Percentiles rank a stretch among this genome's conserved stretches.
phyloP scores from a whole-genome alignment of 1,140 invertebrate species.

The Cephus cinctus region DNA sequence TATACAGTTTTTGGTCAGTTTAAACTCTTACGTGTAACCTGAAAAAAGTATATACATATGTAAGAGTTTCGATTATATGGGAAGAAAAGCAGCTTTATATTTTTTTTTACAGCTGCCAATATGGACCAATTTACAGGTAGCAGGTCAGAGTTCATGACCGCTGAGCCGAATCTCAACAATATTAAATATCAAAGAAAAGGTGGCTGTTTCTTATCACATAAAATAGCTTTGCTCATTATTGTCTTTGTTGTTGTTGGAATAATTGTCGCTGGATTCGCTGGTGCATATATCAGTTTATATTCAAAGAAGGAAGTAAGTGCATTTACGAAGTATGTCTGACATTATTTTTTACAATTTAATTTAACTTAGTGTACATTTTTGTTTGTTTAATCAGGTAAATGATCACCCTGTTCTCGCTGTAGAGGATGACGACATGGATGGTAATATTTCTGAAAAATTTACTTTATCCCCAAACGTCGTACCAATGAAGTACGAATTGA shows the following conservation, averaged over 20 bases:
- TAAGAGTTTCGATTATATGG: no score
- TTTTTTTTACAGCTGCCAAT: conserved; percentile 29
- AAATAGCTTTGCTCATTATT: conserved; percentile 31
- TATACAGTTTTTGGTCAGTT: no score
- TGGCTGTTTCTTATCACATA: conserved; percentile 44
- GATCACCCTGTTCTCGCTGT: no score
- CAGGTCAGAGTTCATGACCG: conserved; percentile 28
- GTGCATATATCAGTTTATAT: conserved; percentile 31
- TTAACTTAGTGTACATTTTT: no score
- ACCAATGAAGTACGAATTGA: conserved; percentile 33
- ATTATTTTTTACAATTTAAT: no score
- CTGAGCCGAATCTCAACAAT: conserved; percentile 21
- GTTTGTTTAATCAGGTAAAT: no score
- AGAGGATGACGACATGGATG: no score
- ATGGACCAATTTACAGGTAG: conserved; percentile 35
- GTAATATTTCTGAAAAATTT: conserved; percentile 22
- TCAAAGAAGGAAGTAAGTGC: conserved; percentile 31
- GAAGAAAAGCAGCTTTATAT: no score
- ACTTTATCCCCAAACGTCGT: conserved; percentile 24
- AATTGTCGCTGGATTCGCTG: conserved; percentile 35
- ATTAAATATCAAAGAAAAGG: conserved; percentile 35
- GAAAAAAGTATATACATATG: no score
- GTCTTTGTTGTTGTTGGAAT: conserved; percentile 29
- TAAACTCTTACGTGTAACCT: no score
- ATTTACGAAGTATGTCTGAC: no score